phyloP scores from a whole-genome alignment of 2,113 vertebrate genomes.

The Pteronura brasiliensis region DNA sequence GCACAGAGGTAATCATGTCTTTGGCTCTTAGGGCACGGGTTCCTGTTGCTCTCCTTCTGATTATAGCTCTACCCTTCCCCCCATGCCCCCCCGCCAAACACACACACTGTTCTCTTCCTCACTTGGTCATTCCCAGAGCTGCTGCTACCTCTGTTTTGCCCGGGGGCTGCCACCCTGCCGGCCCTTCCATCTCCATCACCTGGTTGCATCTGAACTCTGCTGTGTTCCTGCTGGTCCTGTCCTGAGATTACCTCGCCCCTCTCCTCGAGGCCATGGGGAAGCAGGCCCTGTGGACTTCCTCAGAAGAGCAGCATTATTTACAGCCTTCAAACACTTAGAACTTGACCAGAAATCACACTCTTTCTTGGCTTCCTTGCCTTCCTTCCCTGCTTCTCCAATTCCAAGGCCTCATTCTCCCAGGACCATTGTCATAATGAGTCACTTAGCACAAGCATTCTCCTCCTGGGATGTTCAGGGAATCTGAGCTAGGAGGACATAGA shows the following conservation, averaged over 20 bases:
- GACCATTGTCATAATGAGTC: too few species aligned
- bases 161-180: too few species aligned
- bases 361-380: background rate
- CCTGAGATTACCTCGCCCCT: too few species aligned
- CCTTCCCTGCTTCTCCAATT: too few species aligned
- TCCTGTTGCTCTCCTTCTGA: background rate
- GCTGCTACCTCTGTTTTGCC: background rate
- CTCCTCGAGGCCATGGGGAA: background rate
- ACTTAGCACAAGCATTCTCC: too few species aligned
- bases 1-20: constrained; percentile 58
- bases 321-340: rapidly evolving
- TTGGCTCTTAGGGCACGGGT: background rate
- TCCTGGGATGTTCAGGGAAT: too few species aligned
- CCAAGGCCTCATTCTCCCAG: too few species aligned
- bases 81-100: background rate
- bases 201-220: background rate
- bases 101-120: background rate
- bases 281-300: rapidly evolving
- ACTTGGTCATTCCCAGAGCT: background rate
- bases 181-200: background rate
- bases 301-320: background rate
- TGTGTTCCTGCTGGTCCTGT: background rate
- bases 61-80: rapidly evolving
- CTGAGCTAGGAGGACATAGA: too few species aligned
- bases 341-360: background rate